Percentiles rank a stretch among this genome's conserved stretches.
phyloP scores from a whole-genome alignment of 2,888 invertebrate genomes.

The Acronicta aceris region DNA sequence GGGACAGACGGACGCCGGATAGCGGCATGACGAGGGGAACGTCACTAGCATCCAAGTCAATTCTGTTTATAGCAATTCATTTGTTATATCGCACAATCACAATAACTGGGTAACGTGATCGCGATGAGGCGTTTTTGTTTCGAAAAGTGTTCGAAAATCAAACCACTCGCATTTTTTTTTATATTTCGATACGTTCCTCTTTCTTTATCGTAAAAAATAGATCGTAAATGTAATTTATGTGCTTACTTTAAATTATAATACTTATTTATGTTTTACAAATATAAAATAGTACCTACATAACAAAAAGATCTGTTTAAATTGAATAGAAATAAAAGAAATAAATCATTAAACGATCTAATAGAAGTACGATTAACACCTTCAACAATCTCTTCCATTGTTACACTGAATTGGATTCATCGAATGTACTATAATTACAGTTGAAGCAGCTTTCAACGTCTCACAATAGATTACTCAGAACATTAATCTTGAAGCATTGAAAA shows the following conservation, averaged over 20 bases:
- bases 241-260: no score
- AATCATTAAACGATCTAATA: slow-evolving; percentile 28
- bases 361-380: slow-evolving; percentile 43
- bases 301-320: slow-evolving; percentile 2
- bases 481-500: slow-evolving; percentile 59
- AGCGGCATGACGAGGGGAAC: slow-evolving; percentile 68
- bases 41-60: slow-evolving; percentile 64
- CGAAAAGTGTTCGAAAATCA: slow-evolving; percentile 17
- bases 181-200: background rate
- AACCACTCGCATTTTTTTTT: slow-evolving; percentile 4
- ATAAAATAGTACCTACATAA: background rate
- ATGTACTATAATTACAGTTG: slow-evolving; percentile 50
- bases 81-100: slow-evolving; percentile 51
- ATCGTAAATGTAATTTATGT: background rate
- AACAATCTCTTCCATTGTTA: slow-evolving; percentile 44
- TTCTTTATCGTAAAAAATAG: no score
- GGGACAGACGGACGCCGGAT: slow-evolving; percentile 62
- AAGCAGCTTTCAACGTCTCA: slow-evolving; percentile 50
- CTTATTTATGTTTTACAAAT: no score
- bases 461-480: slow-evolving; percentile 60
- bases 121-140: slow-evolving; percentile 41
- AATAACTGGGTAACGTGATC: slow-evolving; percentile 49
- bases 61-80: slow-evolving; percentile 60
- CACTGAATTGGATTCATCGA: slow-evolving; percentile 43
- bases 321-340: slow-evolving; percentile 25